These are phyloP conservation scores for Leptarthrus brevirostris DNA, from an alignment of 2,888 invertebrate genomes.

Conservation along the genomic window DNA sequence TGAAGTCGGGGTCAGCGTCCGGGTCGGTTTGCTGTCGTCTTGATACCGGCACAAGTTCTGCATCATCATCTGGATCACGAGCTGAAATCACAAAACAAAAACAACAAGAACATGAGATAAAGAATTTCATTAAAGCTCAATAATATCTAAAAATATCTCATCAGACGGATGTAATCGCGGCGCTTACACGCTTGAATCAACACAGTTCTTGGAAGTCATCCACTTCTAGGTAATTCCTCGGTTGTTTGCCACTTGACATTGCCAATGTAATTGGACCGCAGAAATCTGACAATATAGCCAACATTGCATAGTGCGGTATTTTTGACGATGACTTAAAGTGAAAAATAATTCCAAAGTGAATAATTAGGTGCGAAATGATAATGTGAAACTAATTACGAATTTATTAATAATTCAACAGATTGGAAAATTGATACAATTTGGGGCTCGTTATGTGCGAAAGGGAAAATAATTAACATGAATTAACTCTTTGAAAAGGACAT, in stretches of 20 bases:
- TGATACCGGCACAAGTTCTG: constrained; percentile 54
- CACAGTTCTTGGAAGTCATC: constrained; percentile 8
- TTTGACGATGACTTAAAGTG: constrained; percentile 35
- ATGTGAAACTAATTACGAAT: constrained; percentile 23
- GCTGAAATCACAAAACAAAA: constrained; percentile 43
- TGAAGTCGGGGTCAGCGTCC: constrained; percentile 59
- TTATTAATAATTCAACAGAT: constrained; percentile 43
- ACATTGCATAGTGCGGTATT: neutral
- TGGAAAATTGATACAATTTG: constrained; percentile 32
- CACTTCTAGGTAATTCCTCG: neutral
- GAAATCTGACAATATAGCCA: constrained; percentile 7
- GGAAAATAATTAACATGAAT: constrained; percentile 39
- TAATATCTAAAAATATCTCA: constrained; percentile 49
- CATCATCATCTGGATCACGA: constrained; percentile 51
- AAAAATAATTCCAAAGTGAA: constrained; percentile 37
- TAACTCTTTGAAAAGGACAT: neutral
- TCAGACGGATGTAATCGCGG: constrained; percentile 27
- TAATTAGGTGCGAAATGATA: constrained; percentile 43
- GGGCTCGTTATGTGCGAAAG: neutral
- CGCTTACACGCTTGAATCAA: neutral
- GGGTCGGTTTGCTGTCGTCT: constrained; percentile 52
- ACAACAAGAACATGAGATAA: neutral
- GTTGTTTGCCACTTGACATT: neutral
- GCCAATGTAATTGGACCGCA: neutral
- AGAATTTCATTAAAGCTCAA: constrained; percentile 25